Evolutionary conservation across 2,113 vertebrate genomes (phyloP).

Genomic region (Salvelinus alpinus): DNA sequence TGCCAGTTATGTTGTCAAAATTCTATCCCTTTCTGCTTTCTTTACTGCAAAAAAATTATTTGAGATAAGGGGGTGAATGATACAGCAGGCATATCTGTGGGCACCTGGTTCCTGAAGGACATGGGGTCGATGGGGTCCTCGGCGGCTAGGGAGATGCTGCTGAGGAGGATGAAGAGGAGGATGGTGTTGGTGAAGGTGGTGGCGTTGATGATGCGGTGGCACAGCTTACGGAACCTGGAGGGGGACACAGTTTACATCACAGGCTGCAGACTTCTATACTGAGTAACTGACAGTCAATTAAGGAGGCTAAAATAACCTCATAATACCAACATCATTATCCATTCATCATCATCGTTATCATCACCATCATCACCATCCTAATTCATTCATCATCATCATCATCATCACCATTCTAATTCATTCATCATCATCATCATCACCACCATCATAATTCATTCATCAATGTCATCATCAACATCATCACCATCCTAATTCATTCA

Average conservation of each 20-base stretch:
- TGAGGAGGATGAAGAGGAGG: conserved; percentile 93
- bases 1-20: too few relatives aligned
- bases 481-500: too few relatives aligned
- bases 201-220: conserved; percentile 89
- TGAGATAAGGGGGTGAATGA: not conserved
- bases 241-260: not conserved
- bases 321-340: not conserved
- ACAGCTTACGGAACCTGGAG: conserved; percentile 84
- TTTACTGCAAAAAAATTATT: not conserved
- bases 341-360: not conserved
- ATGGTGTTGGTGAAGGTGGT: conserved; percentile 97
- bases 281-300: too few relatives aligned
- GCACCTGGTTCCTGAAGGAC: conserved; percentile 88
- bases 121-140: conserved; percentile 89
- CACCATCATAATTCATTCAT: too few relatives aligned
- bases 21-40: too few relatives aligned
- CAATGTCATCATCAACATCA: too few relatives aligned
- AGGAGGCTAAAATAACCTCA: not conserved
- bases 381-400: not conserved
- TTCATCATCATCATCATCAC: too few relatives aligned
- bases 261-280: not conserved
- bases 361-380: not conserved
- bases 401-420: not conserved
- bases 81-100: not conserved
- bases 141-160: conserved; percentile 87